Base-by-base conservation (phyloP, 2,888 invertebrate species). In the Salticus scenicus region DNA sequence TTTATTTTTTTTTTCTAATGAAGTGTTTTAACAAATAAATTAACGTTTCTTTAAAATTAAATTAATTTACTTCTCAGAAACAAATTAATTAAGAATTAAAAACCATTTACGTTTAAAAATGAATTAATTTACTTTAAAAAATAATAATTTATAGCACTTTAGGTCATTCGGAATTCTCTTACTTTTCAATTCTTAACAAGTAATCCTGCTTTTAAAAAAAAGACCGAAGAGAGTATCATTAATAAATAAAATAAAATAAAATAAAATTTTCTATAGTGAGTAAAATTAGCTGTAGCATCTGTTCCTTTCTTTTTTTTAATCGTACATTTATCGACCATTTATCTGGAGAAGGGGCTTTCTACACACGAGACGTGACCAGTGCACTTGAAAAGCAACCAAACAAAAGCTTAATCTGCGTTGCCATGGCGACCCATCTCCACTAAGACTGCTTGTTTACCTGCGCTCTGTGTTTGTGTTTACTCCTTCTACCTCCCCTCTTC, bases 381-480 rank as follows among this genome's bases (percentile, higher is more conserved):
- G 57, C 24, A 57, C 57, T 57, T 24, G 57, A 57, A 57, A 57
- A 24, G 57, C 57, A 57, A 57, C 57, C 57, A 1, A 57, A 57
- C 57, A 57, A 57, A 57, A 24, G 24, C 57, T 57, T 57, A 57
- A 57, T 57, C 57, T 57, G 24, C 33, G 66, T 66, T 30, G 66
- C 30, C 66, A 30, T 66, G 66, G 33, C 66, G 31, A 66, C 66
- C 30, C n/a, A 30, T 66, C 64, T 47, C 57, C 66, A n/a, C 66
- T n/a, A 17, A 31, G 66, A 31, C 30, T 30, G 17, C 30, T 30
- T 66, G 66, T 66, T 66, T 66, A 66, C 66, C 66, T 30, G 31
- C 28, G 17, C 63, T 7, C 63, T 24, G 31, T 66, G 30, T 66
- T 31, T 31, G 30, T 31, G 33, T 30, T 31, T 31, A 30, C 31